Evolutionary conservation across 2,113 vertebrate species (phyloP).

Genomic region (Phocoena phocoena): DNA sequence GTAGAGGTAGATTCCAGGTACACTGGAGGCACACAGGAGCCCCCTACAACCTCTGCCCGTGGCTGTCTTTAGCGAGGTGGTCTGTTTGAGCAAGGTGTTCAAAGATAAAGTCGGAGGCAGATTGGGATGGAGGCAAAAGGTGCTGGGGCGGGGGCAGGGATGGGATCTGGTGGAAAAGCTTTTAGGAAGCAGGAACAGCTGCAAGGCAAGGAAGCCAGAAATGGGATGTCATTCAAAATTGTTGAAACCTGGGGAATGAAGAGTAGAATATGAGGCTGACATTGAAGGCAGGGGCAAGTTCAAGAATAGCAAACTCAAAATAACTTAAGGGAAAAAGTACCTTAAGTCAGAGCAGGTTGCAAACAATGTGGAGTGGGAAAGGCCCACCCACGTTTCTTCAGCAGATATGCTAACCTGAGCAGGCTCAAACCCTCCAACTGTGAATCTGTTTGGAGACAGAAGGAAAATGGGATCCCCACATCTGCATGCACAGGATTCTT

Average conservation of each 20-base stretch:
- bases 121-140: background rate
- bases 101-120: background rate
- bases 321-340: background rate
- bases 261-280: background rate
- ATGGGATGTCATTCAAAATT: background rate
- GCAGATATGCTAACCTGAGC: background rate
- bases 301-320: background rate
- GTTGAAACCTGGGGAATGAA: background rate
- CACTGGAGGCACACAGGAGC: too few relatives aligned
- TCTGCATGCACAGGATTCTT: background rate
- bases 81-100: background rate
- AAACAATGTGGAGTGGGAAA: background rate
- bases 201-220: background rate
- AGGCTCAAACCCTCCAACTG: background rate
- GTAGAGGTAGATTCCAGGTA: background rate
- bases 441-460: background rate
- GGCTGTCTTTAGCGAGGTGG: background rate
- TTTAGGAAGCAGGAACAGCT: background rate
- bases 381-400: background rate
- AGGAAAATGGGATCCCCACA: background rate
- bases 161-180: background rate
- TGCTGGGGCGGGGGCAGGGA: background rate
- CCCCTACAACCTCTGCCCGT: fast-evolving
- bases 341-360: background rate
- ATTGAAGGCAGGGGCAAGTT: background rate